These are phyloP conservation scores for Lathamus discolor DNA, from an alignment of 2,113 vertebrate genomes.

Conservation along the genomic window DNA sequence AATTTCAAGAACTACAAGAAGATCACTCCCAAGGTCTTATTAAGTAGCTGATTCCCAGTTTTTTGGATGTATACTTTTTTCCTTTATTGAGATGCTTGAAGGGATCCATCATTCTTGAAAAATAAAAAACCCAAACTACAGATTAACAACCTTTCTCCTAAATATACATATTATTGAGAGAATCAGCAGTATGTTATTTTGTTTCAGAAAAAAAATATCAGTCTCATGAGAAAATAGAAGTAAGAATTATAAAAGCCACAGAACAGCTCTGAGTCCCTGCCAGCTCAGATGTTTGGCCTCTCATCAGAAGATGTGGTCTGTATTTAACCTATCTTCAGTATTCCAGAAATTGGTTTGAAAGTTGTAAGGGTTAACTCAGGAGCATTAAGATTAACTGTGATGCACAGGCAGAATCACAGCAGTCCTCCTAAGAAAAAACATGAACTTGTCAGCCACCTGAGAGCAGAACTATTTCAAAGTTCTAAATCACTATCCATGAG, in stretches of 20 bases:
- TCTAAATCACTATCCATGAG: neutral
- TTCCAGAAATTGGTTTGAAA: neutral
- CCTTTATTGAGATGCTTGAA: neutral
- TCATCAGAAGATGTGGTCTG: neutral
- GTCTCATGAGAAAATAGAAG: neutral
- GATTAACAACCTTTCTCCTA: neutral
- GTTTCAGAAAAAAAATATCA: neutral
- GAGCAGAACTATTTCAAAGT: neutral
- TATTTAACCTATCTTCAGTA: neutral
- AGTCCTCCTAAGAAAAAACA: neutral
- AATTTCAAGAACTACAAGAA: neutral
- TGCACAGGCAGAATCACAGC: accelerated
- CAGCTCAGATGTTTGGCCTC: neutral
- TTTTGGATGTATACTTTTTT: neutral
- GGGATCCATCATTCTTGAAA: neutral
- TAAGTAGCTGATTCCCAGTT: neutral
- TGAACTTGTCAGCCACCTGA: neutral
- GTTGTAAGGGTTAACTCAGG: accelerated
- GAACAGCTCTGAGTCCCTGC: neutral
- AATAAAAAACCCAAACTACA: neutral
- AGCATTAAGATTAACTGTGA: neutral
- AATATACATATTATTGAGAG: accelerated
- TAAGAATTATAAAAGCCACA: neutral
- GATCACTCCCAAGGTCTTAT: neutral
- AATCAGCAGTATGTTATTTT: neutral